Evolutionary conservation across 2,888 invertebrate species (phyloP).

Genomic region (Oegoconia quadripuncta): DNA sequence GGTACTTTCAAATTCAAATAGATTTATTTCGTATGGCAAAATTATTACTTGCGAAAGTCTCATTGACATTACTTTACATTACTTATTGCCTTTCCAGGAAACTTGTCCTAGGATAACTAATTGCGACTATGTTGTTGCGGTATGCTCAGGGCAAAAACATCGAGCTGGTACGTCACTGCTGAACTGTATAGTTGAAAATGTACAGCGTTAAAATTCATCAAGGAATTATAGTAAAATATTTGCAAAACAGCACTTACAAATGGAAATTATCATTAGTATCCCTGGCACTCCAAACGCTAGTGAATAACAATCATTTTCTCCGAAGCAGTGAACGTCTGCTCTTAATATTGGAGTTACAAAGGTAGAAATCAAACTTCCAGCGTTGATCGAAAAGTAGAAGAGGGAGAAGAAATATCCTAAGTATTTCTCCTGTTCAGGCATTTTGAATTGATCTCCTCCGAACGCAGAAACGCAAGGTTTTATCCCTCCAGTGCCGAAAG

Average conservation of each 20-base stretch:
- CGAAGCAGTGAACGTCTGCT: conserved; percentile 88
- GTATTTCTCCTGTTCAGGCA: conserved; percentile 88
- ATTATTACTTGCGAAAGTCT: no score
- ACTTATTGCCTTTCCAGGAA: no score
- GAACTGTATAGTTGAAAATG: no score
- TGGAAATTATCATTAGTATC: conserved; percentile 88
- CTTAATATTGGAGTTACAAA: conserved; percentile 92
- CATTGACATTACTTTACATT: no score
- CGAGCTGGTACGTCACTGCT: no score
- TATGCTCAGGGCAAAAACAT: no score
- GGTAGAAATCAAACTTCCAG: conserved; percentile 93
- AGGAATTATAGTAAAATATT: no score
- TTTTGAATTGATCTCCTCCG: conserved; percentile 94
- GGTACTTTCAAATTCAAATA: no score
- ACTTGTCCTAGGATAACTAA: no score
- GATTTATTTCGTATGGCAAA: no score
- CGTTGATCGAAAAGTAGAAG: conserved; percentile 96
- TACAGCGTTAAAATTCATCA: no score
- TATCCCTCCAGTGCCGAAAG: conserved; percentile 95
- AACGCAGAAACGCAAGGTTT: conserved; percentile 97
- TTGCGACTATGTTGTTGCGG: no score
- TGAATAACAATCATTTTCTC: conserved; percentile 87
- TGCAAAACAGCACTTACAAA: conserved; percentile 86
- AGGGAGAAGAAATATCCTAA: conserved; percentile 93
- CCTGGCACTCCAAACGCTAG: conserved; percentile 95